Base-by-base conservation (phyloP, 2,888 invertebrate species). In the Ommatoiulus sabulosus region DNA sequence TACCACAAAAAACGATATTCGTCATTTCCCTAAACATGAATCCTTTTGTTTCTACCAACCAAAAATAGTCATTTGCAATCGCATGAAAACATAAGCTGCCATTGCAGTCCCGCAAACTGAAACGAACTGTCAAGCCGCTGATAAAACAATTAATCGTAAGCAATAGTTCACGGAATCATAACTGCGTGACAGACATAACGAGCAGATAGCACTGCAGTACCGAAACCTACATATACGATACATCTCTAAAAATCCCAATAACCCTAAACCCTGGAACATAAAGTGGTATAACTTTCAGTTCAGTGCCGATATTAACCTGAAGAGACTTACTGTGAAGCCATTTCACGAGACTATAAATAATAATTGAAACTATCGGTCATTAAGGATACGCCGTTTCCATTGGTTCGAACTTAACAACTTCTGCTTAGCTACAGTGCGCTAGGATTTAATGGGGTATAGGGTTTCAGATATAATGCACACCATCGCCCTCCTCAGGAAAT, bases 351-450 rank as follows among this genome's bases (percentile, higher is more conserved):
- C 80, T 80, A 80, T 80, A 80, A 80, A 80, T 80, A 35, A 80
- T 80, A 80, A 80, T 80, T 80, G 80, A 80, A 80, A 80, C 80
- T 35, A 80, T 80, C 35, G 80, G 35, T 35, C 80, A 80, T 80
- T 80, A 35, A 80, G 35, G 80, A 80, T 35, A 80, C 10, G 80
- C 24, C 80, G 12, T 35, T 80, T 80, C 80, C 80, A 80, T 80
- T 80, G 80, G 80, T 35, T 35, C 80, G 12, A 80, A 80, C 35
- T 35, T 35, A 80, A 80, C 80, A 80, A 72, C 72, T 72, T 72
- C 24, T 3, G 72, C 20, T 72, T 20, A 72, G 72, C 24, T 72
- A 72, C 24, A 24, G 72, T 4, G 72, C 24, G 24, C 0, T 0
- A 72, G 72, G 72, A 72, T 24, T 80, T 24, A 35, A 80, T 12